A percentile compares a stretch with the other conserved stretches of the same genome.
Conservation (phyloP, 2,113 vertebrate genomes). For the Alligator sinensis region DNA sequence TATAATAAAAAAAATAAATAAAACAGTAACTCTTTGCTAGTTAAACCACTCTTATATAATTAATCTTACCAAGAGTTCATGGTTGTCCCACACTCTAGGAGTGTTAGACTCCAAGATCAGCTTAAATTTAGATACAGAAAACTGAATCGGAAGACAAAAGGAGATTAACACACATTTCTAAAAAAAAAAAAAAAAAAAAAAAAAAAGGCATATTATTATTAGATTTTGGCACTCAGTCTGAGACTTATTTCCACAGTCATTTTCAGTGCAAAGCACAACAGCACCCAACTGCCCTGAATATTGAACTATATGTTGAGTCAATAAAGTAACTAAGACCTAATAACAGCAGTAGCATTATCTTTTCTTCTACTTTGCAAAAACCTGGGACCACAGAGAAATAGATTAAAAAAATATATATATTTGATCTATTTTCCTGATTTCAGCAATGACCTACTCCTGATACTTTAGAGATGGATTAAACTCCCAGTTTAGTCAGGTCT, state of each 20-base stretch:
- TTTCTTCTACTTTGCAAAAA: background rate
- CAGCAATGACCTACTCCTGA: background rate
- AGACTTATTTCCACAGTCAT: background rate
- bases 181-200: no score
- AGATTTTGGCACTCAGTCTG: background rate
- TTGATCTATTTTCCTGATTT: background rate
- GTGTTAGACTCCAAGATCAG: background rate
- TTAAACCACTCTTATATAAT: no score
- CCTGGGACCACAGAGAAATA: background rate
- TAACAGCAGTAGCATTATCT: background rate
- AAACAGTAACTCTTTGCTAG: no score
- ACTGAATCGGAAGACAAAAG: no score
- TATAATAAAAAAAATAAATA: no score
- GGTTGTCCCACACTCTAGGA: background rate
- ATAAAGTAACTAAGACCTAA: background rate
- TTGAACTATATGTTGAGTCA: background rate
- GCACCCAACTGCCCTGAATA: background rate
- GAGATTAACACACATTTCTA: background rate
- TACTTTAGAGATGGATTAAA: background rate
- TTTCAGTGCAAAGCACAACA: background rate
- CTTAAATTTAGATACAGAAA: no score
- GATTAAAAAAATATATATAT: background rate
- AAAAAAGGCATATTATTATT: no score
- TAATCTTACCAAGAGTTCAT: no score
- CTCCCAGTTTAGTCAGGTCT: accelerated